phyloP scores from a whole-genome alignment of 2,797 vertebrate species.

The Pristis pectinata region DNA sequence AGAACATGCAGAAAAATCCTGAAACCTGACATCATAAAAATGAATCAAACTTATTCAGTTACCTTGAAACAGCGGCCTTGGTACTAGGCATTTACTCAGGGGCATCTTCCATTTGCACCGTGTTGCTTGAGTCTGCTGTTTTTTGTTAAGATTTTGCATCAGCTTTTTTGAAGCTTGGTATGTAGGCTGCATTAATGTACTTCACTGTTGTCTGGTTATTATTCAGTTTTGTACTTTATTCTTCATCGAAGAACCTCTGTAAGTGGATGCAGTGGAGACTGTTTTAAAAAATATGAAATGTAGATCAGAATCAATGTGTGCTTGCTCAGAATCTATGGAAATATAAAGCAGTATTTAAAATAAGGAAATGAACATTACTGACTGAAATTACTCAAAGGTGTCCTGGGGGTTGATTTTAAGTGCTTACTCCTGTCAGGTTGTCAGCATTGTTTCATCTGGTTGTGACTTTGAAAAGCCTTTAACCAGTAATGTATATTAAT shows the following conservation, averaged over 20 bases:
- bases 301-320: not conserved
- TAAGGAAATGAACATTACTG: not conserved
- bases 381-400: not conserved
- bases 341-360: not conserved
- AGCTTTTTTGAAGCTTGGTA: not conserved
- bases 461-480: slow-evolving; percentile 21
- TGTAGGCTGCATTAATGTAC: not conserved
- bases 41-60: not conserved
- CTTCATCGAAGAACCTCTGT: not conserved
- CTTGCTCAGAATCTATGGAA: not conserved
- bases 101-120: not conserved
- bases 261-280: not conserved
- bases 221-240: no score
- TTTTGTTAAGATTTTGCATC: not conserved
- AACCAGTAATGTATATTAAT: not conserved
- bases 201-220: not conserved
- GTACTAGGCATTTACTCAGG: not conserved
- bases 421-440: not conserved
- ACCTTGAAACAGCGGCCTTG: not conserved
- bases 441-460: not conserved
- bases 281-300: not conserved
- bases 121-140: not conserved
- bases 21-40: not conserved
- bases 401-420: not conserved
- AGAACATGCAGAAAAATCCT: not conserved